Evolutionary conservation across 2,113 vertebrate species (phyloP), one percentile per base, ranked within the genome.

Genomic region (Callorhinus ursinus): DNA sequence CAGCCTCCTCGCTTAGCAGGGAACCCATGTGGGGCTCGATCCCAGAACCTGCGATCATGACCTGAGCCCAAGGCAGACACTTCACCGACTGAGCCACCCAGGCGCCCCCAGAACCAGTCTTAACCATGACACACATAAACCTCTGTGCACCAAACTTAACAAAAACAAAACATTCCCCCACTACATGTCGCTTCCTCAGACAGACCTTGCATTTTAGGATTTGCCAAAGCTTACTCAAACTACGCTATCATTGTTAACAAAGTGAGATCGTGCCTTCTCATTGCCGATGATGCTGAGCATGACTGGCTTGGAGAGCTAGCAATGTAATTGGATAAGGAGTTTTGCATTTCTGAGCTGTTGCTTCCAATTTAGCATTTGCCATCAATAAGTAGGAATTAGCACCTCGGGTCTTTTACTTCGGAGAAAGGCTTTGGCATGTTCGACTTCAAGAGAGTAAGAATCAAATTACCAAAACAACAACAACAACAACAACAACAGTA

Each of bases 341-440:
- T 97, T 94, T 95, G 49, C 93, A 69, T 94, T 97, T 97, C 77
- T 89, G 88, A 94, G 42, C 71, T 95, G 71, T 51, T 95, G 90
- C 95, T 96, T 96, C 92, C 63, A 92, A 81, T 96, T 95, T 88
- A 93, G 69, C 57, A 82, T 96, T 96, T 96, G 49, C 90, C 83
- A 86, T 96, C 90, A 87, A 19, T 55, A 55, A 96, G 80, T 15
- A 83, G 71, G 96, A 82, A 97, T 96, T 97, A 95, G 59, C 90
- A 97, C 92, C n/a, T 95, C n/a, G 81, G 63, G 71, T 93, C 93
- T 95, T 97, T 96, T 85, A 95, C 83, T 98, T 90, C 71, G 63
- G 57, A 82, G 36, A 93, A 93, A 93, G 67, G 69, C 92, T 55
- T 71, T 95, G 85, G 91, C 83, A 96, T 83, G 96, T 96, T 95